These are phyloP conservation scores for Malthinus flaveolus DNA, from an alignment of 2,888 invertebrate genomes.

Conservation along the genomic window DNA sequence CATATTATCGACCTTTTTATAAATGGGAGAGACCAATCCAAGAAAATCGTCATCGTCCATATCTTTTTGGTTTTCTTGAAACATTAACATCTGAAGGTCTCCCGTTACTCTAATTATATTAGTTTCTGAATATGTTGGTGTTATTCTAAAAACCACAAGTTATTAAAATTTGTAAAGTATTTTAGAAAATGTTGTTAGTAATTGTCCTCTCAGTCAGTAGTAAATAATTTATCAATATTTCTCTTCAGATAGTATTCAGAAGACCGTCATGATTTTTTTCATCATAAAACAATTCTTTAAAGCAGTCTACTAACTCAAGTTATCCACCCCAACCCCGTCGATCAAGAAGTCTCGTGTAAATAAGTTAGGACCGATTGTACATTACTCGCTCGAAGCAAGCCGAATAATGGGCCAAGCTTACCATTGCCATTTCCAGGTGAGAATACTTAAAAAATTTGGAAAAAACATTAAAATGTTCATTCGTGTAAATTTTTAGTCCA, in stretches of 20 bases:
- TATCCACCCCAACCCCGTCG: too few species aligned
- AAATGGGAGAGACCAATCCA: not conserved
- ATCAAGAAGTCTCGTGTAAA: too few species aligned
- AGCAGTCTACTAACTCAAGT: too few species aligned
- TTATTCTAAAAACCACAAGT: conserved; percentile 11
- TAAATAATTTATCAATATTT: conserved; percentile 1
- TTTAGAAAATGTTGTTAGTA: not conserved
- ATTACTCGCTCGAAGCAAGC: too few species aligned
- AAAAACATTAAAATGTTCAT: too few species aligned
- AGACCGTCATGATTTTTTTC: conserved; percentile 33
- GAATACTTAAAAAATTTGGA: too few species aligned
- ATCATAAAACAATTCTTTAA: conserved; percentile 2
- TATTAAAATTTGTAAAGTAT: not conserved
- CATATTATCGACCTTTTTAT: too few species aligned
- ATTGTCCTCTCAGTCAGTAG: not conserved
- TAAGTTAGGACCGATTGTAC: too few species aligned
- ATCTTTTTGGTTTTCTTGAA: conserved; percentile 10
- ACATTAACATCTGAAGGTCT: conserved; percentile 17
- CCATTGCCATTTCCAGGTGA: too few species aligned
- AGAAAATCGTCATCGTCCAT: not conserved
- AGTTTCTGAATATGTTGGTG: conserved; percentile 17
- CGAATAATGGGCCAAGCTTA: too few species aligned
- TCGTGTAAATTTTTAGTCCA: too few species aligned
- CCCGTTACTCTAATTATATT: conserved; percentile 12
- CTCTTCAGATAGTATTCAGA: conserved; percentile 27